phyloP scores from a whole-genome alignment of 2,797 vertebrate species.

The Anabas testudineus region DNA sequence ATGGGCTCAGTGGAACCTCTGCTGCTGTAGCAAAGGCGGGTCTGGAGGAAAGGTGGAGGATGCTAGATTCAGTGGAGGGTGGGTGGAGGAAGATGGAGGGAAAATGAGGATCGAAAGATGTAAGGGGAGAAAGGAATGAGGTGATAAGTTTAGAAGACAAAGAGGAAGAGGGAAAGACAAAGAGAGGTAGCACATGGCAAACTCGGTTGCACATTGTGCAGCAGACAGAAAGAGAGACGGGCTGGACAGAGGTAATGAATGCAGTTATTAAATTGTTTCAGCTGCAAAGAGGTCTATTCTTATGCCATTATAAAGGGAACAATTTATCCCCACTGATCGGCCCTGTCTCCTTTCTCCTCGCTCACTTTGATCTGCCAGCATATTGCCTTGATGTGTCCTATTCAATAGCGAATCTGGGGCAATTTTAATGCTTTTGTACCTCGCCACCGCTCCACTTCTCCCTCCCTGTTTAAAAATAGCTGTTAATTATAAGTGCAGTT shows the following conservation, averaged over 20 bases:
- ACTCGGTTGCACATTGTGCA: constrained; percentile 73
- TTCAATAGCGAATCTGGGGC: constrained; percentile 99
- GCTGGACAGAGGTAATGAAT: constrained; percentile 97
- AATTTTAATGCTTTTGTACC: constrained; percentile 99
- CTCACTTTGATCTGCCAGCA: constrained; percentile 99
- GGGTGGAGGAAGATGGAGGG: constrained; percentile 22
- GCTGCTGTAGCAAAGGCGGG: constrained; percentile 76
- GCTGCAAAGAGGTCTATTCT: constrained; percentile 99
- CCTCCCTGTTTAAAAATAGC: constrained; percentile 99
- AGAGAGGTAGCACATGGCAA: constrained; percentile 64
- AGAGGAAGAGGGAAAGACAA: constrained; percentile 81
- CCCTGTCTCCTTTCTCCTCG: constrained; percentile 94
- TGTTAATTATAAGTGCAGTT: constrained; percentile 99
- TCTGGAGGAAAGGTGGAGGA: constrained; percentile 49
- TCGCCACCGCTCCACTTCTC: constrained; percentile 99
- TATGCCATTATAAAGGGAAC: constrained; percentile 99
- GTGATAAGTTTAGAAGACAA: constrained; percentile 79
- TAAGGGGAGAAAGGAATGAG: constrained; percentile 56
- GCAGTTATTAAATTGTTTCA: constrained; percentile 99
- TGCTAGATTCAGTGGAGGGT: constrained; percentile 18
- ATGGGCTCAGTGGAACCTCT: constrained; percentile 90
- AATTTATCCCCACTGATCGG: constrained; percentile 99
- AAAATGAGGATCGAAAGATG: constrained; percentile 40
- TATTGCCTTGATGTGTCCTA: constrained; percentile 99
- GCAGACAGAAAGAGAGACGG: constrained; percentile 82